Conservation (phyloP, 1,140 invertebrate genomes). For the Zaprionus kolodkinae region DNA sequence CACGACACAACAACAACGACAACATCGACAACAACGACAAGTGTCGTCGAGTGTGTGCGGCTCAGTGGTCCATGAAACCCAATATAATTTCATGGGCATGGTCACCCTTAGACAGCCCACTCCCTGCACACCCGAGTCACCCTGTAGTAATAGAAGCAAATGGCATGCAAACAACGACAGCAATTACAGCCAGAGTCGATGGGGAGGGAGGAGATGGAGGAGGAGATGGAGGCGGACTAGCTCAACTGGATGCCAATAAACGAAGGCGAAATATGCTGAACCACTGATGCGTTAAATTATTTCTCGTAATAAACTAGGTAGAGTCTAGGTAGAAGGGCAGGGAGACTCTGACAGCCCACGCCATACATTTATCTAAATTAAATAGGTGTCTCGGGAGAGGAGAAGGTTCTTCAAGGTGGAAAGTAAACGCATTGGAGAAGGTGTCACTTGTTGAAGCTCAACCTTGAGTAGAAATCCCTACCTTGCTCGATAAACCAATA, state of each 20-base stretch:
- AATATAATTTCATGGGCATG: constrained; percentile 60
- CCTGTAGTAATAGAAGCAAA: constrained; percentile 9
- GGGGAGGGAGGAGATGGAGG: neutral
- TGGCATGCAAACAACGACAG: constrained; percentile 38
- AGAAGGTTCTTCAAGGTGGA: neutral
- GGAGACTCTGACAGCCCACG: neutral
- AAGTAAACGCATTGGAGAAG: too few relatives aligned
- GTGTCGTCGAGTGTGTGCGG: constrained; percentile 30
- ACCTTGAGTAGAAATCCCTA: too few relatives aligned
- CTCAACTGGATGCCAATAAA: constrained; percentile 53
- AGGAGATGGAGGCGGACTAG: neutral
- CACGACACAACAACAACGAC: constrained; percentile 19
- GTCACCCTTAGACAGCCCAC: neutral
- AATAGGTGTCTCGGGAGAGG: neutral
- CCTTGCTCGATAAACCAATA: too few relatives aligned
- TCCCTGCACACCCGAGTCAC: neutral
- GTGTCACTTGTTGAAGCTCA: neutral
- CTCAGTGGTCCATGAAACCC: constrained; percentile 56
- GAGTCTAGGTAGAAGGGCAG: neutral
- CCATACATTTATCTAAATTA: constrained; percentile 3
- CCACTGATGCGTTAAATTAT: constrained; percentile 75
- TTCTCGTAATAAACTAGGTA: constrained; percentile 37
- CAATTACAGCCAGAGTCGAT: constrained; percentile 45
- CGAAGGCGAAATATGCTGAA: constrained; percentile 53
- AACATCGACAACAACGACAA: constrained; percentile 29